Conservation (phyloP, 30 jellyfish, hydroid and myxozoan genomes). For the Nemopilema nomurai region DNA sequence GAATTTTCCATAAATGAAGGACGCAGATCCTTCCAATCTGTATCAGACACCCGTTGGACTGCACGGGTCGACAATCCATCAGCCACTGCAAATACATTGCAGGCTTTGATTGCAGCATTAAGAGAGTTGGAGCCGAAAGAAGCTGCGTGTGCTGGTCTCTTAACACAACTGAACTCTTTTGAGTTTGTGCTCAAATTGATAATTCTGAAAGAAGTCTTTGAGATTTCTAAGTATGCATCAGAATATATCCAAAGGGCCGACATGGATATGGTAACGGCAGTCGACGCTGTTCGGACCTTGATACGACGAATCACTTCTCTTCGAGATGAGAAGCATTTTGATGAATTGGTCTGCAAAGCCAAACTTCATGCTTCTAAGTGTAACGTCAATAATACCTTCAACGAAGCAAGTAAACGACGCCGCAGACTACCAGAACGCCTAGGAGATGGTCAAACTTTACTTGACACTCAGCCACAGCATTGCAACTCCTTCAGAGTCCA, state of each 20-base stretch:
- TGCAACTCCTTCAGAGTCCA: conserved; percentile 29
- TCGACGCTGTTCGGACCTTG: conserved; percentile 31
- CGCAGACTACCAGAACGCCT: conserved; percentile 38
- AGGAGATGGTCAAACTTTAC: conserved; percentile 33
- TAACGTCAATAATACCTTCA: conserved; percentile 10
- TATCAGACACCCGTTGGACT: conserved; percentile 66
- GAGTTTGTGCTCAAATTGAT: conserved; percentile 41
- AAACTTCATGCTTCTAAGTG: conserved; percentile 29
- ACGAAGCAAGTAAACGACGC: conserved; percentile 27
- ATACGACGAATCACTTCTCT: conserved; percentile 21
- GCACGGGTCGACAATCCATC: conserved; percentile 44
- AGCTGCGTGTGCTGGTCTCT: conserved; percentile 20
- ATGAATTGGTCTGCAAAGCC: conserved; percentile 19
- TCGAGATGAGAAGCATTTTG: conserved; percentile 8
- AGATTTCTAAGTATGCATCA: conserved; percentile 28
- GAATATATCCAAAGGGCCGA: conserved; percentile 41
- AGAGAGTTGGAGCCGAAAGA: conserved; percentile 25
- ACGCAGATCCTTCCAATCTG: conserved; percentile 34
- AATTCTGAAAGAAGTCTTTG: conserved; percentile 23
- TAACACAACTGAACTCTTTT: conserved; percentile 11
- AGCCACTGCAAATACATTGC: conserved; percentile 27
- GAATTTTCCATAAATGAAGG: conserved; percentile 21
- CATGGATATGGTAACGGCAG: conserved; percentile 32
- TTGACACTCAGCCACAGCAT: conserved; percentile 33
- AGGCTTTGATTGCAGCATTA: conserved; percentile 37